Conservation (phyloP, 2,888 invertebrate species). For the Lithosia quadra region DNA sequence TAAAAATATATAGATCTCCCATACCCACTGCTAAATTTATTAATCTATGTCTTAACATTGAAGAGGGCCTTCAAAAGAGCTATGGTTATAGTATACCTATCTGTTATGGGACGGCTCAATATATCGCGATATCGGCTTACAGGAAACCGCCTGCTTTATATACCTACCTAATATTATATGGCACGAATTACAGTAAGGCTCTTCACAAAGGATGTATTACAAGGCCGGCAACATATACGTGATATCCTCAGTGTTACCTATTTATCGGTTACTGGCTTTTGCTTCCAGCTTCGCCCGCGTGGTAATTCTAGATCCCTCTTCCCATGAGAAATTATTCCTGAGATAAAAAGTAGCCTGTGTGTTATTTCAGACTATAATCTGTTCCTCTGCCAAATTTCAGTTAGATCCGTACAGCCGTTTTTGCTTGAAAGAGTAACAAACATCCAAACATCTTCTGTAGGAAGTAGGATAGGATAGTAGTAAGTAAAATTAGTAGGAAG, state of each 20-base stretch:
- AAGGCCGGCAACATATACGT: neutral
- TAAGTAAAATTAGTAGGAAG: too few relatives aligned
- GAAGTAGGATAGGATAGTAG: too few relatives aligned
- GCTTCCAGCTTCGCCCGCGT: too few relatives aligned
- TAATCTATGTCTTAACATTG: constrained; percentile 28
- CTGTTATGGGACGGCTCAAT: constrained; percentile 45
- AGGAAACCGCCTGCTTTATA: constrained; percentile 31
- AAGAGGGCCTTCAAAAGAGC: constrained; percentile 24
- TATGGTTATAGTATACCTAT: constrained; percentile 47
- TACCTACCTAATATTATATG: constrained; percentile 17
- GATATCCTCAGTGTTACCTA: neutral
- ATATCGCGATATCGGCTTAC: constrained; percentile 53
- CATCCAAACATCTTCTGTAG: too few relatives aligned
- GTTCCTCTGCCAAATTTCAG: too few relatives aligned
- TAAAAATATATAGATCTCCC: neutral
- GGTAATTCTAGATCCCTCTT: too few relatives aligned
- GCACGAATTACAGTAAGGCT: constrained; percentile 9
- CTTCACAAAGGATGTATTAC: neutral
- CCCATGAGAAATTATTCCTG: too few relatives aligned
- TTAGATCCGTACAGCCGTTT: too few relatives aligned
- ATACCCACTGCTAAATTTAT: neutral
- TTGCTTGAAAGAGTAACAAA: too few relatives aligned
- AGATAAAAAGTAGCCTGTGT: too few relatives aligned
- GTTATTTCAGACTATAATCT: too few relatives aligned
- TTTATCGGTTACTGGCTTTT: too few relatives aligned